Percentiles rank a stretch among this genome's conserved stretches.
phyloP scores from a whole-genome alignment of 1,140 invertebrate species.

The Drosophila ficusphila region DNA sequence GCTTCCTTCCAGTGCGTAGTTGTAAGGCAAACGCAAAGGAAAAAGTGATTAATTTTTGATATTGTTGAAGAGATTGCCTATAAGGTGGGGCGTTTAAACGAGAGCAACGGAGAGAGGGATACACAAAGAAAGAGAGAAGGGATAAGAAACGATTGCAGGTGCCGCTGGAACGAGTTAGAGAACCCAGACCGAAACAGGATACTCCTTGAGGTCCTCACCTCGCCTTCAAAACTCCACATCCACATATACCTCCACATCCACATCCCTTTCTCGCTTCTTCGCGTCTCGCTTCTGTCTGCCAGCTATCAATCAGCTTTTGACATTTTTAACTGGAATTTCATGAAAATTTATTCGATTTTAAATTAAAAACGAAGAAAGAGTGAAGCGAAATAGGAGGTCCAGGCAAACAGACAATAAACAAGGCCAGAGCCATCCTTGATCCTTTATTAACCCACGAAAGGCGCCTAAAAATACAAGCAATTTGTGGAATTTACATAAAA shows the following conservation, averaged over 20 bases:
- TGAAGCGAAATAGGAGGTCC: constrained; percentile 4
- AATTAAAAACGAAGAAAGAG: constrained; percentile 59
- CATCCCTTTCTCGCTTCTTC: background rate
- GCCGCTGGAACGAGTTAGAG: constrained; percentile 45
- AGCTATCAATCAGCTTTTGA: constrained; percentile 83
- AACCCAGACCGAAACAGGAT: constrained; percentile 66
- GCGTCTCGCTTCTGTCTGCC: constrained; percentile 62
- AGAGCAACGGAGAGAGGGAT: background rate
- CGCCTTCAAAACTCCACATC: background rate
- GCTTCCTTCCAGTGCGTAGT: constrained; percentile 54
- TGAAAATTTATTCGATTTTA: constrained; percentile 83
- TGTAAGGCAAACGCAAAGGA: constrained; percentile 54
- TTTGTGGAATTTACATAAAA: constrained; percentile 81
- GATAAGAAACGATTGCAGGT: constrained; percentile 42
- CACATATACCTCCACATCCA: background rate
- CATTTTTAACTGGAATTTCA: constrained; percentile 81
- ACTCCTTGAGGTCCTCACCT: constrained; percentile 28
- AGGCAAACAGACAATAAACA: constrained; percentile 11
- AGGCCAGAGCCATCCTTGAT: constrained; percentile 44
- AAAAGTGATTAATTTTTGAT: constrained; percentile 83
- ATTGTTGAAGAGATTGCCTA: constrained; percentile 70
- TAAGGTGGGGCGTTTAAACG: constrained; percentile 14
- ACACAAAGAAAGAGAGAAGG: background rate
- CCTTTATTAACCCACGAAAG: constrained; percentile 50
- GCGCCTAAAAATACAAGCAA: constrained; percentile 60